Base-by-base conservation (phyloP, 2,113 vertebrate genomes). In the Oreamnos americanus region DNA sequence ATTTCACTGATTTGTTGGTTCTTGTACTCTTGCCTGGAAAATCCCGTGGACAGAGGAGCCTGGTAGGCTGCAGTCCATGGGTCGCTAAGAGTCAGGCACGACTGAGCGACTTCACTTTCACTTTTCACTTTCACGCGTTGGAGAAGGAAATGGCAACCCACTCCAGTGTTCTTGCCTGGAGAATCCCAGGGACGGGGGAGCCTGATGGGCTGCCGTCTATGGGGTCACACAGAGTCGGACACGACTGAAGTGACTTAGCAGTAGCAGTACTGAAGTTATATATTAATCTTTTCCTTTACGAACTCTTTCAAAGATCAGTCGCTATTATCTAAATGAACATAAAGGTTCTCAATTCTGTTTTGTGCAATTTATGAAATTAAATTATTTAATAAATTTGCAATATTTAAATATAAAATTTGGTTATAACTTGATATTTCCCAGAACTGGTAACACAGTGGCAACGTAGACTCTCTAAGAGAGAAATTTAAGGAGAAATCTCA, bases 341-440 rank as follows among this genome's bases (percentile, higher is more conserved):
- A 91, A 81, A 94, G 71, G 26, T 14, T 60, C 81, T 95, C 39
- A 79, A 25, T 64, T 94, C 16, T 78, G 12, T 83, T 83, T 74
- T 82, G 33, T 83, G 36, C 21, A 81, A 26, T 76, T 86, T 64
- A 90, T 57, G 78, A 43, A 14, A 89, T 71, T 76, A 86, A 64
- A 13, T 67, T 14, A 57, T 60, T 92, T 91, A 90, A 79, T 82
- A 64, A 57, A 76, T 89, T 82, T 53, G 7, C 23, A 53, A 71
- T 90, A 84, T 97, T 81, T 60, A 84, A 95, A 64, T 71, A n/a
- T 67, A 55, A 78, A 64, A 49, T 95, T 91, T 86, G 19, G 7
- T 33, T 49, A 21, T 93, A 84, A 53, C 55, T 94, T 89, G 23
- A 92, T 95, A 36, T 95, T 89, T 64, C 7, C 14, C 57, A 4